Evolutionary conservation across 1,140 invertebrate species (phyloP), one percentile per base, ranked within the genome.

Genomic region (Temnothorax curvispinosus): DNA sequence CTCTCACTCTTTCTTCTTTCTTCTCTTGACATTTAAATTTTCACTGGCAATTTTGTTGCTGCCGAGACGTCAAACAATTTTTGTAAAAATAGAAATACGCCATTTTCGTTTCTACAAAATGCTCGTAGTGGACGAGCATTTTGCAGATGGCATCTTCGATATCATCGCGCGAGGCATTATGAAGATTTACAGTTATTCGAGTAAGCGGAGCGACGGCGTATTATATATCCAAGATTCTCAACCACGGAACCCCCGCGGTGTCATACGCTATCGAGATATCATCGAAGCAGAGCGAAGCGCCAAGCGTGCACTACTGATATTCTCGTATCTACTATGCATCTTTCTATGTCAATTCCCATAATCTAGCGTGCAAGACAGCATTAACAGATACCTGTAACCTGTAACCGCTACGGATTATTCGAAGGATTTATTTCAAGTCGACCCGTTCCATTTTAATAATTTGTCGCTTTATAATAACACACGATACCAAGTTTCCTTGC

Each of bases 211-310:
- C 44, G 69, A 62, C 38, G 56, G 58, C 62, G 71, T 67, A 80
- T 81, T 71, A 71, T 65, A 74, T 52, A 84, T 3, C 4, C 86
- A 13, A 64, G 69, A 71, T 72, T 27, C 32, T 64, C 35, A 6
- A 54, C 62, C 41, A 47, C 44, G 87, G 88, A 85, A 88, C 87
- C 86, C 78, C 86, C 72, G 80, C 64, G 56, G 87, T 75, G 72
- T 85, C 88, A 85, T 47, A 65, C 32, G 38, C 64, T 89, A 89
- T 85, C 71, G 64, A 89, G 87, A 88, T 89, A 77, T 71, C 54
- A 86, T 88, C 86, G 86, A 85, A 62, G 81, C 65, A 38, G 52
- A 74, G 69, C 80, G 52, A 54, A 65, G 44, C 44, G 77, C 75
- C 75, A 47, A 75, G 13, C 71, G 44, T 13, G 58, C 47, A 81